A percentile compares a stretch with the other conserved stretches of the same genome.
phyloP scores from a whole-genome alignment of 2,113 vertebrate genomes.

The Syngnathus floridae region DNA sequence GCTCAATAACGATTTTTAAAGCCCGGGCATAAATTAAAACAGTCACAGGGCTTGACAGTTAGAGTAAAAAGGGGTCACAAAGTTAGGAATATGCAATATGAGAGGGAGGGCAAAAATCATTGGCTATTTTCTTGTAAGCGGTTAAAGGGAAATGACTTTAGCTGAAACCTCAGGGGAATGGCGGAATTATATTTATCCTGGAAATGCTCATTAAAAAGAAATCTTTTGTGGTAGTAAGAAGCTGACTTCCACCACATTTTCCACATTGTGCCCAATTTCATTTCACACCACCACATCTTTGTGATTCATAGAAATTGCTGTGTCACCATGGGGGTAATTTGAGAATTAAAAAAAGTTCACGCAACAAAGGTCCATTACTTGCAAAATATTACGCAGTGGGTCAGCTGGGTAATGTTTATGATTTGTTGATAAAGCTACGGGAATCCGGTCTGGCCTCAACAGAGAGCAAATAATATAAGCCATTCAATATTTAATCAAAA shows the following conservation, averaged over 20 bases:
- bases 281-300: background rate
- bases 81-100: conserved; percentile 30
- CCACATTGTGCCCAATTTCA: background rate
- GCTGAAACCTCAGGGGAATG: background rate
- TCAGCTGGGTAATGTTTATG: background rate
- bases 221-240: no score
- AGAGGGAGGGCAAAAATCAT: conserved; percentile 16
- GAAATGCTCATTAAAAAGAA: background rate
- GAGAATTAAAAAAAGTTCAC: background rate
- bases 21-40: conserved; percentile 45
- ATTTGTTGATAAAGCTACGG: conserved; percentile 2
- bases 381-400: background rate
- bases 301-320: background rate
- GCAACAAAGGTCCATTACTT: background rate
- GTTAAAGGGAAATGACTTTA: conserved; percentile 6
- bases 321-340: background rate
- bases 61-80: conserved; percentile 26
- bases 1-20: conserved; percentile 50
- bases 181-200: background rate
- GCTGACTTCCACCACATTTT: no score
- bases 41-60: conserved; percentile 34
- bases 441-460: background rate
- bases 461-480: background rate
- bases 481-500: conserved; percentile 1
- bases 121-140: conserved; percentile 9